Conservation (phyloP, 2,113 vertebrate genomes). For the Bufo bufo region DNA sequence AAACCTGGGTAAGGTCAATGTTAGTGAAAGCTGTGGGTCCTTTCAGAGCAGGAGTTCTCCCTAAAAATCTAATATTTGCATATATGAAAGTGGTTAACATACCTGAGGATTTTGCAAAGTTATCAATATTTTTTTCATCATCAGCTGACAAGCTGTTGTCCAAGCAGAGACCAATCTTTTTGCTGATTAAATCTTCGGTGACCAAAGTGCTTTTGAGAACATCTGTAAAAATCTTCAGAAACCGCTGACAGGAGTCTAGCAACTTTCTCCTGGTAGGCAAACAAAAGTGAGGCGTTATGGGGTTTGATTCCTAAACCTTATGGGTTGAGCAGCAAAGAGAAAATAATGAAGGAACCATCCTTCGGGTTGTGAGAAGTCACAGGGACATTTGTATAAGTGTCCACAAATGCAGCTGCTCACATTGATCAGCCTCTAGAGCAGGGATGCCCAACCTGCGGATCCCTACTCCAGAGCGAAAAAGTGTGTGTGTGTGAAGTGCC, state of each 20-base stretch:
- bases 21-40: too few species aligned
- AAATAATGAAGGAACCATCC: too few species aligned
- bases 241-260: constrained; percentile 74
- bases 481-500: too few species aligned
- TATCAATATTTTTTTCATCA: constrained; percentile 55
- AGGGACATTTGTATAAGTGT: too few species aligned
- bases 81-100: background rate
- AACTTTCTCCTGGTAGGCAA: constrained; percentile 73
- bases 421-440: too few species aligned
- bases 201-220: constrained; percentile 73
- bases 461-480: too few species aligned
- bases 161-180: constrained; percentile 74
- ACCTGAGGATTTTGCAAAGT: constrained; percentile 12
- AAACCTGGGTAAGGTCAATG: too few species aligned
- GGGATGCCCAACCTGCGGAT: too few species aligned
- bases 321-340: too few species aligned
- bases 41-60: background rate
- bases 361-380: too few species aligned
- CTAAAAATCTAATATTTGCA: background rate
- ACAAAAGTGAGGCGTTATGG: background rate
- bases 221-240: constrained; percentile 81
- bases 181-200: constrained; percentile 81
- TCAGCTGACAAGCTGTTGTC: constrained; percentile 65
- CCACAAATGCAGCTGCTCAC: too few species aligned
- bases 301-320: too few species aligned